Evolutionary conservation across 2,113 vertebrate genomes (phyloP).

Genomic region (Rhineura floridana): DNA sequence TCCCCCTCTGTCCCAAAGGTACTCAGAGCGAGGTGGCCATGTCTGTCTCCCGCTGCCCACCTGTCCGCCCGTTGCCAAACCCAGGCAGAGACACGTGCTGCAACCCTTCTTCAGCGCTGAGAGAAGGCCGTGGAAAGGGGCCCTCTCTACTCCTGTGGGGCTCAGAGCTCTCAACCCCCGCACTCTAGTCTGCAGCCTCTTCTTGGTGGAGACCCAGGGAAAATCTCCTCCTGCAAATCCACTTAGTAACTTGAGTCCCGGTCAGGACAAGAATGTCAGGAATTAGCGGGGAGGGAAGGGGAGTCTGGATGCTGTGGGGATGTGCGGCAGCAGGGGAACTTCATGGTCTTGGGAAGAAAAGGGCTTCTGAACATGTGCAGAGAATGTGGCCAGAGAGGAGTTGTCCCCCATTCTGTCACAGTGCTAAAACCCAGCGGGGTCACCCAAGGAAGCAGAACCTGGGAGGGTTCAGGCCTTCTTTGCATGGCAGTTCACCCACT

Average conservation of each 20-base stretch:
- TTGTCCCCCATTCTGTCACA: not conserved
- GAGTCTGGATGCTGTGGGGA: not conserved
- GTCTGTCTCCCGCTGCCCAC: too few species aligned
- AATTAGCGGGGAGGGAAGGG: not conserved
- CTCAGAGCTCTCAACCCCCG: not conserved
- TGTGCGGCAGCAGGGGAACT: not conserved
- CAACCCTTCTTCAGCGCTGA: too few species aligned
- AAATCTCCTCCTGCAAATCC: not conserved
- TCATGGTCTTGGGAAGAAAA: not conserved
- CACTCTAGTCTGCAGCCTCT: not conserved
- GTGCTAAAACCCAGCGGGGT: not conserved
- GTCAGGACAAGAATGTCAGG: slow-evolving; percentile 44
- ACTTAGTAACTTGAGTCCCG: slow-evolving; percentile 33
- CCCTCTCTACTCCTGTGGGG: not conserved
- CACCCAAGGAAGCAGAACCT: not conserved
- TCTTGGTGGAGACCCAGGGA: not conserved
- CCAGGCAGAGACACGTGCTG: too few species aligned
- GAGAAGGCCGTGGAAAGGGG: too few species aligned
- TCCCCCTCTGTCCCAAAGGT: not conserved
- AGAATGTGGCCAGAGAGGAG: not conserved
- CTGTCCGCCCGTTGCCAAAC: too few species aligned
- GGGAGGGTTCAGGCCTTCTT: not conserved
- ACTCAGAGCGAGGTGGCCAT: too few species aligned
- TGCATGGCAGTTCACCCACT: too few species aligned
- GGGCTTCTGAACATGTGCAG: not conserved